Base-by-base conservation (phyloP, 2,113 vertebrate species). In the Sterrhoptilus dennistouni region DNA sequence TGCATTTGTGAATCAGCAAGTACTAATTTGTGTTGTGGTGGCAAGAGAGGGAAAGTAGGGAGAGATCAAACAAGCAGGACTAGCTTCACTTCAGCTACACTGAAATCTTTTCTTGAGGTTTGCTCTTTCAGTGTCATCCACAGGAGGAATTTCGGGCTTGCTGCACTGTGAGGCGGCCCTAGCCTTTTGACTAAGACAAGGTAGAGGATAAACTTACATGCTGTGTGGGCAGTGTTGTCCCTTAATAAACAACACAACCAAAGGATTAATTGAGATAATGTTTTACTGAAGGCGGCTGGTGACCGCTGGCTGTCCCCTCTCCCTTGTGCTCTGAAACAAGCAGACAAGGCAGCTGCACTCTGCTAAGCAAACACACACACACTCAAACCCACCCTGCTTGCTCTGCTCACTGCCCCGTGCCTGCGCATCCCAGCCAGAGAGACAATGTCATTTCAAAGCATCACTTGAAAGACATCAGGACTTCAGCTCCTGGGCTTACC, bases 331-430 rank as follows among this genome's bases (percentile, higher is more conserved):
- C 89, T 89, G 91, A 65, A 96, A 96, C 20, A 45, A 70, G 79
- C 57, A 89, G 96, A 80, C 83, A 91, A 81, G 69, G 57, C 38
- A 74, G 89, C 71, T 88, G 56, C 1, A 4, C 78, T 79, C 84
- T 82, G 57, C 71, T 77, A 59, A 77, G 38, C 95, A 97, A 97
- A 98, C 96, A 97, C 49, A 69, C 52, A 74, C 60, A 50, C 21
- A 17, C 49, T 42, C 47, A 70, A 83, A 70, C 47, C 23, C 25
- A 69, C 8, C 24, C 19, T 35, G 31, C 64, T 53, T 74, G 60
- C 56, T 77, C 29, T 90, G 82, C 93, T 75, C 23, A 3, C 70
- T 96, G 89, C 35, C 54, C 21, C 0, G 0, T 61, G 54, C 64
- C 69, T 71, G 14, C 1, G 3, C 45, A 92, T 91, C 85, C 84